These are phyloP conservation scores for Amphiprion clarkii DNA, from an alignment of 2,797 vertebrate genomes.

Conservation along the genomic window DNA sequence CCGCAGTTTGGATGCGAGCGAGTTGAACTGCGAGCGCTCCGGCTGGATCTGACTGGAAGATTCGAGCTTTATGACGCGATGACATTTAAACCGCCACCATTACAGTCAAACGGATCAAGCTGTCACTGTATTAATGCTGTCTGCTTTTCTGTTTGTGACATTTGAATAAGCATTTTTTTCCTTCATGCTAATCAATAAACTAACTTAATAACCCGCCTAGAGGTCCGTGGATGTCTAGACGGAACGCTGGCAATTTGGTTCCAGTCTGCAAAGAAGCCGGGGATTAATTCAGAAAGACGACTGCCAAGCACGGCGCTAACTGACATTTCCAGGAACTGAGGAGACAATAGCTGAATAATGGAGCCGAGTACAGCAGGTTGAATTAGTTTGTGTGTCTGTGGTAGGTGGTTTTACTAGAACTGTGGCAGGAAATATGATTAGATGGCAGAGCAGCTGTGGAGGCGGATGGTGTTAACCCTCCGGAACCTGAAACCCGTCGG, in stretches of 20 bases:
- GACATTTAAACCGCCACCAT: slow-evolving; percentile 68
- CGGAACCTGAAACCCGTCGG: too few relatives aligned
- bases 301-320: slow-evolving; percentile 29
- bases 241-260: slow-evolving; percentile 35
- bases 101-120: slow-evolving; percentile 25
- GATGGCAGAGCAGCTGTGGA: neutral
- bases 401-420: neutral
- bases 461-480: neutral
- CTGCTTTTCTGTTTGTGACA: slow-evolving; percentile 51
- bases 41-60: slow-evolving; percentile 16
- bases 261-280: slow-evolving; percentile 18
- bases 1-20: slow-evolving; percentile 54
- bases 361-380: neutral
- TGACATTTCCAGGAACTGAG: slow-evolving; percentile 55
- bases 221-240: slow-evolving; percentile 50
- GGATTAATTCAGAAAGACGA: slow-evolving; percentile 44
- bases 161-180: slow-evolving; percentile 57
- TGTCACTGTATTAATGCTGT: slow-evolving; percentile 25
- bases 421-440: neutral
- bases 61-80: slow-evolving; percentile 34
- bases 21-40: slow-evolving; percentile 55
- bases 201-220: slow-evolving; percentile 62
- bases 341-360: slow-evolving; percentile 35
- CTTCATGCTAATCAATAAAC: slow-evolving; percentile 55
- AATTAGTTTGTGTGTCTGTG: neutral